A percentile compares a stretch with the other conserved stretches of the same genome.
phyloP scores from a whole-genome alignment of 2,888 invertebrate species.

The Penaeus monodon region DNA sequence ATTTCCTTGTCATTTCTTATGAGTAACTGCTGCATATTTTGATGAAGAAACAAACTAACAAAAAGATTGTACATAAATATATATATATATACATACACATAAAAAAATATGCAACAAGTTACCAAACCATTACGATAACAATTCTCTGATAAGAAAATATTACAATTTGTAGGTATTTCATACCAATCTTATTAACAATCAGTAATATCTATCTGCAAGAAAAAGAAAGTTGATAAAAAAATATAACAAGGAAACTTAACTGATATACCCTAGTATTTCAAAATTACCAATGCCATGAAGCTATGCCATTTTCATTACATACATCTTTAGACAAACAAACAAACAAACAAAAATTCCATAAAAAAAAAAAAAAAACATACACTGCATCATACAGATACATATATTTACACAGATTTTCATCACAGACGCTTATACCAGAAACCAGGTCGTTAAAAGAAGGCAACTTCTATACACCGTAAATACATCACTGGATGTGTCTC shows the following conservation, averaged over 20 bases:
- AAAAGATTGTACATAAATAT: conserved; percentile 1
- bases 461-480: background rate
- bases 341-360: background rate
- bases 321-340: no score
- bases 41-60: background rate
- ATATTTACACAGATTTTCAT: background rate
- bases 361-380: background rate
- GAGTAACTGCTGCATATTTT: background rate
- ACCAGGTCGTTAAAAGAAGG: background rate
- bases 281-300: no score
- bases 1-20: no score
- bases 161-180: no score
- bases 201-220: no score
- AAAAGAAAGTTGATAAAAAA: no score
- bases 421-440: background rate
- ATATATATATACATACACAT: conserved; percentile 18
- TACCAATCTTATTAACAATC: no score
- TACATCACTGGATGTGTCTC: conserved; percentile 7
- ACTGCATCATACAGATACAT: background rate
- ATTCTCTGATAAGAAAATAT: background rate
- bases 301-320: no score
- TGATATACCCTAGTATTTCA: no score
- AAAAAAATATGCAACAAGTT: background rate
- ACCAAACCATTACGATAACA: background rate
- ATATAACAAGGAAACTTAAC: no score